Evolutionary conservation across 2,113 vertebrate genomes (phyloP), one percentile per base, ranked within the genome.

Genomic region (Xiphias gladius): DNA sequence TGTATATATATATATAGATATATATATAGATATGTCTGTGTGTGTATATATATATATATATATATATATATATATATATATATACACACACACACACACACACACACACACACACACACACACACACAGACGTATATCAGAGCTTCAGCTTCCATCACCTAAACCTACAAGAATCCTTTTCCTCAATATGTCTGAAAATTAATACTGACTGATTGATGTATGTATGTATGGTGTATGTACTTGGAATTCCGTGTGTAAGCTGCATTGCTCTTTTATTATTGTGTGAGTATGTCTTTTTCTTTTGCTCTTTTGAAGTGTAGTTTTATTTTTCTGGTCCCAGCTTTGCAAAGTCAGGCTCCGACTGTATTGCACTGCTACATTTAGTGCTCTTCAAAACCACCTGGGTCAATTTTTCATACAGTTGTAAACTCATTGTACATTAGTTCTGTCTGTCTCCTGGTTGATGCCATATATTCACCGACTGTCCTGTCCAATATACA

Each of bases 141-240:
- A 66, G 77, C 55, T 61, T 86, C 46, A 70, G 46, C 85, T 76
- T 85, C 35, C 32, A 80, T 64, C 37, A 76, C 28, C 50, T 77
- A 14, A 85, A 88, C 70, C 59, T 67, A 78, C 48, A 84, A 63
- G 32, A 80, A 76, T 74, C 20, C 11, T 75, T 24, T 85, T 81
- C 69, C 46, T 85, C 46, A 78, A 80, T 66, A 28, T 87, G 71
- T 89, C 71, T 88, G 67, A 83, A 87, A 73, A 81, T 84, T 24
- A 74, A 80, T 66, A 85, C 81, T 77, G 80, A 86, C 63, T 79
- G 62, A 52, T 71, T 43, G 75, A 32, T 59, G 54, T 69, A 41
- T 72, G 74, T 85, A 24, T 83, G 75, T 70, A 57, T 64, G 50
- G 63, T 83, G 46, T 78, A 52, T 59, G 68, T 84, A 14, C 43